Conservation (phyloP, 2,888 invertebrate species). For the Melieria crassipennis region DNA sequence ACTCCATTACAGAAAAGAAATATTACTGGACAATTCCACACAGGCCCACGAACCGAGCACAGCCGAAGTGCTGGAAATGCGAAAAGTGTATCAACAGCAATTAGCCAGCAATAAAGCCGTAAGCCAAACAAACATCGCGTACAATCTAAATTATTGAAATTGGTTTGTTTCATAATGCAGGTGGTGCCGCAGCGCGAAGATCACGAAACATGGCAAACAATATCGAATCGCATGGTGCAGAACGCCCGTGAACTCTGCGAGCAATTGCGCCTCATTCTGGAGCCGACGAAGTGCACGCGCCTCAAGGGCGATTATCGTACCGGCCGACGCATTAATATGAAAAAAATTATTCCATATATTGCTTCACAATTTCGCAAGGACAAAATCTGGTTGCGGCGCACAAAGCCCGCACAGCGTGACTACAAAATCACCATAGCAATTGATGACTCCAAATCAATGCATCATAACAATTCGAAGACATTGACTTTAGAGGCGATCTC, state of each 20-base stretch:
- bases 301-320: conserved; percentile 96
- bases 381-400: conserved; percentile 97
- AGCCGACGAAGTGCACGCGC: conserved; percentile 93
- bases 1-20: conserved; percentile 51
- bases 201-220: conserved; percentile 62
- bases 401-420: conserved; percentile 93
- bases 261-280: conserved; percentile 90
- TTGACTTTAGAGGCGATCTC: conserved; percentile 95
- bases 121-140: conserved; percentile 31
- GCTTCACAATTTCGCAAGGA: conserved; percentile 99
- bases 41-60: conserved; percentile 55
- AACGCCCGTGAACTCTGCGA: conserved; percentile 91
- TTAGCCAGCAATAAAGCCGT: conserved; percentile 52
- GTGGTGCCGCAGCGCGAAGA: conserved; percentile 55
- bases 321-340: conserved; percentile 97
- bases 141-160: neutral
- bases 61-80: conserved; percentile 56
- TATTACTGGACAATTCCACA: conserved; percentile 54
- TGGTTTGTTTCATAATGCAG: conserved; percentile 38
- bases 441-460: conserved; percentile 94
- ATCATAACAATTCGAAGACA: conserved; percentile 88
- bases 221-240: conserved; percentile 64
- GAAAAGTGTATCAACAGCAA: conserved; percentile 61
- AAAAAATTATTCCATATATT: conserved; percentile 96
- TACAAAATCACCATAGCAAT: conserved; percentile 97